Evolutionary conservation across 1,140 invertebrate species (phyloP), one percentile per base, ranked within the genome.

Genomic region (Triops longicaudatus): DNA sequence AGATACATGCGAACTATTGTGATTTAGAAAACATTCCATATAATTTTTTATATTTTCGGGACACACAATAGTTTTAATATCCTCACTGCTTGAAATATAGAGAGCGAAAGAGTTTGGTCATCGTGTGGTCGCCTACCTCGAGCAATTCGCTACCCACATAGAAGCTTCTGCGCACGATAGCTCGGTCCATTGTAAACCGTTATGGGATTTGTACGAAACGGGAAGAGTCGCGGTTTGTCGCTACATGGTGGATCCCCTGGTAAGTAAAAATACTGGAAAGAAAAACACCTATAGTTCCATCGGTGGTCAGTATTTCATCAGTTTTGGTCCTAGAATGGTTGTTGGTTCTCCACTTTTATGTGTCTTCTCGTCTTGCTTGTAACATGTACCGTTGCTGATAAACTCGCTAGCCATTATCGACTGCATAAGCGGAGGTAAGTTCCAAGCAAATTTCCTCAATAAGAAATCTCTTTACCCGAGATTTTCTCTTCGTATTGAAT

Each of bases 121-220:
- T 10, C 87, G 90, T 79, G 80, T 93, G 42, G 85, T 87, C 27
- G 87, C 85, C 22, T 90, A 91, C 81, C 81, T 89, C 78, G 88
- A 89, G 75, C 89, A 89, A 80, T 91, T 89, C 86, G 85, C 89
- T 1, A 87, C 86, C 42, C 89, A 91, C 74, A 89, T 91, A 42
- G 83, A 89, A 1, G 84, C 86, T 0, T 86, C 90, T 75, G 86
- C 90, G 31, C 86, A 86, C 26, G 86, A 87, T 42, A 87, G 88
- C 63, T 88, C 90, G 2, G 89, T 89, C 1, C 88, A 88, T 28
- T 93, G 92, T 83, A 86, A 88, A 17, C 91, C 91, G 9, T 83
- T 93, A 17, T 93, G 90, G 86, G 86, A 90, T 42, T 87, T 92
- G 42, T 89, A 90, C 76, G 84, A 90, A 79, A 89, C 89, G 17